A percentile compares a stretch with the other conserved stretches of the same genome.
phyloP scores from a whole-genome alignment of 1,140 invertebrate species.

The Manduca sexta region DNA sequence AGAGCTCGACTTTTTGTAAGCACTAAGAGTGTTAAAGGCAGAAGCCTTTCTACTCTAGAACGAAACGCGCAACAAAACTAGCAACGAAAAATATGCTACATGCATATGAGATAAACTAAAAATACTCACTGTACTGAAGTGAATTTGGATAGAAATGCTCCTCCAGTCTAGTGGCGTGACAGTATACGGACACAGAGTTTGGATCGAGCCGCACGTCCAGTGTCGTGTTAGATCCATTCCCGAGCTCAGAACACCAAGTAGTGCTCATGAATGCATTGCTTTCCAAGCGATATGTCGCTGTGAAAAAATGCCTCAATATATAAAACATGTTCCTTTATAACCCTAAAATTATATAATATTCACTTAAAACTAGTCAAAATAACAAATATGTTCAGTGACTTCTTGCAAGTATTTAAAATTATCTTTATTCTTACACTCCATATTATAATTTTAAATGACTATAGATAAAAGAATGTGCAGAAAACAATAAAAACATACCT shows the following conservation, averaged over 20 bases:
- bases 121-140: constrained; percentile 81
- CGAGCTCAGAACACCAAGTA: constrained; percentile 25
- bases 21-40: too few relatives aligned
- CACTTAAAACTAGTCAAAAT: too few relatives aligned
- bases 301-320: constrained; percentile 6
- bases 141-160: constrained; percentile 89
- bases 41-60: too few relatives aligned
- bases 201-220: constrained; percentile 48
- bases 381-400: too few relatives aligned
- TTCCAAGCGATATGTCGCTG: constrained; percentile 46
- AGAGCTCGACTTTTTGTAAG: too few relatives aligned
- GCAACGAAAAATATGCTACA: too few relatives aligned
- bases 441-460: too few relatives aligned
- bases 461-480: too few relatives aligned
- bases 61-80: too few relatives aligned
- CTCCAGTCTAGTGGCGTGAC: constrained; percentile 74
- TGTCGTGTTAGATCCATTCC: constrained; percentile 19
- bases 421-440: too few relatives aligned
- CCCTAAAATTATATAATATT: background rate
- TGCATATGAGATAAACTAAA: too few relatives aligned
- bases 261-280: constrained; percentile 55
- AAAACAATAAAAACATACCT: constrained; percentile 40
- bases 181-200: constrained; percentile 54
- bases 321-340: background rate
- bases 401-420: too few relatives aligned